Percentiles rank a stretch among this genome's conserved stretches.
phyloP scores from a whole-genome alignment of 2,113 vertebrate species.

The Zeus faber region DNA sequence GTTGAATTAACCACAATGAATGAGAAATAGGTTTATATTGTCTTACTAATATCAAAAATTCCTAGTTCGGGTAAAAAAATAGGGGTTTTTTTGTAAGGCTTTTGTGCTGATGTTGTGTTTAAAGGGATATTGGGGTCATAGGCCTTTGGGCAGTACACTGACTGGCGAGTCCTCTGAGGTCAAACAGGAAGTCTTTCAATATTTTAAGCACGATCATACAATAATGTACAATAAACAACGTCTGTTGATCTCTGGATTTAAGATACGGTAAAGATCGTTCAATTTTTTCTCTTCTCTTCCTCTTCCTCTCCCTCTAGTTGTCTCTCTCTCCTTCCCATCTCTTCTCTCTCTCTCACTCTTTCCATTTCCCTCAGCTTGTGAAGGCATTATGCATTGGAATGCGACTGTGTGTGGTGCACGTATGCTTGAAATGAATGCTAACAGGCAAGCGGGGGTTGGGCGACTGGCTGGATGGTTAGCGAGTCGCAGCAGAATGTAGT shows the following conservation, averaged over 20 bases:
- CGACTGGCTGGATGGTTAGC: slow-evolving; percentile 43
- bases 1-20: no score
- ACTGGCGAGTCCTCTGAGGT: no score
- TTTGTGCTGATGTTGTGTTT: slow-evolving; percentile 44
- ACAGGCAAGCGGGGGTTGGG: slow-evolving; percentile 59
- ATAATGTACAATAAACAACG: slow-evolving; percentile 23
- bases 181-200: background rate
- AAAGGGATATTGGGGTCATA: no score
- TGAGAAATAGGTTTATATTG: background rate
- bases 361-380: background rate
- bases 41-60: no score
- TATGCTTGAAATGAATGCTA: slow-evolving; percentile 54
- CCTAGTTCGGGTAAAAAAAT: no score
- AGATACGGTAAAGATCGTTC: slow-evolving; percentile 47
- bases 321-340: slow-evolving; percentile 35
- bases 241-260: slow-evolving; percentile 57
- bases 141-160: no score
- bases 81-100: no score
- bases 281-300: background rate
- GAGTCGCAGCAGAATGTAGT: slow-evolving; percentile 54
- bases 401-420: slow-evolving; percentile 32
- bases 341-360: slow-evolving; percentile 5
- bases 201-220: background rate
- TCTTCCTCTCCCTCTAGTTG: slow-evolving; percentile 41
- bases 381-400: slow-evolving; percentile 51